Evolutionary conservation across 30 jellyfish, hydroid and myxozoan species (phyloP), one percentile per base, ranked within the genome.

Genomic region (Sanderia malayensis): DNA sequence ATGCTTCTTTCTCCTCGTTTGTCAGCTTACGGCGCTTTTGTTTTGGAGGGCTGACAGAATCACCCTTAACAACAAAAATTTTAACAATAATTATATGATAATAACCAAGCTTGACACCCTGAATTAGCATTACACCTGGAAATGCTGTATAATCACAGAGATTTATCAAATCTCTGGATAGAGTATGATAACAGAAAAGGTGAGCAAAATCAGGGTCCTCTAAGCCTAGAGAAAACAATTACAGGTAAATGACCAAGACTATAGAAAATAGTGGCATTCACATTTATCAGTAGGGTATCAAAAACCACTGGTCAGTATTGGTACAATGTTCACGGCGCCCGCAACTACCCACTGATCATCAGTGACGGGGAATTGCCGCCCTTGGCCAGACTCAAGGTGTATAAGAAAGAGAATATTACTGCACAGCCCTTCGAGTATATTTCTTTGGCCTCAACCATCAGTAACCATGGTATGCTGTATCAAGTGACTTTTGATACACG

Each of bases 261-360:
- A n/a, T n/a, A n/a, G n/a, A n/a, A n/a, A n/a, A n/a, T n/a, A n/a
- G n/a, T n/a, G n/a, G n/a, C n/a, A 28, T 74, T 86, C 2, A 46
- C 75, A 22, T 46, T 64, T 1, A 82, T 76, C 21, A 64, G 92
- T 25, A 73, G 73, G 41, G 31, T 67, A 2, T 26, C 94, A 1
- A 46, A 58, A 31, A 28, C 37, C 15, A 31, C 7, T 7, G 86
- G 89, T 0, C 23, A 17, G 26, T 84, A 64, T 27, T 84, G 91
- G 91, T 65, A 47, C 44, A 84, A 63, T 31, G 58, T 74, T 3
- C 80, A 91, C 22, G 95, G 95, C 7, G 91, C 70, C 24, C 85
- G 70, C 28, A 76, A 84, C 65, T 84, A 84, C 64, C 91, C 91
- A 0, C 33, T 84, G 4, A 67, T 73, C 6, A 65, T 84, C 31